Evolutionary conservation across 1,140 invertebrate genomes (phyloP).

Genomic region (Lineus longissimus): DNA sequence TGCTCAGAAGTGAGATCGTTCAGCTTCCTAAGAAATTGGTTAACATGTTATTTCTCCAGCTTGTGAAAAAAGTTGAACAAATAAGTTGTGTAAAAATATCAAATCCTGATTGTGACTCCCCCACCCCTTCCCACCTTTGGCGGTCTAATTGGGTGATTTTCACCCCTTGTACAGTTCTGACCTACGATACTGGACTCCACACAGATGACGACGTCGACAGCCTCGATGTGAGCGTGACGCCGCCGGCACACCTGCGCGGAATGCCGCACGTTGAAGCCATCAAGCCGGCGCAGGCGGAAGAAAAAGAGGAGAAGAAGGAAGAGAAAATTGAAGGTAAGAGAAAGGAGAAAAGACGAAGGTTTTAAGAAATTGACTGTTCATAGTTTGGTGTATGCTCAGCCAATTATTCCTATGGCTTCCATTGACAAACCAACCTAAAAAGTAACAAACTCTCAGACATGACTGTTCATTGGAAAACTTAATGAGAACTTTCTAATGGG

Average conservation of each 20-base stretch:
- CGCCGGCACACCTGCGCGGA: conserved; percentile 60
- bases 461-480: too few relatives aligned
- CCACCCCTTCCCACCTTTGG: too few relatives aligned
- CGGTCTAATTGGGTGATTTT: too few relatives aligned
- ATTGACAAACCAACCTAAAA: background rate
- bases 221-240: conserved; percentile 59
- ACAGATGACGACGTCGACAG: conserved; percentile 89
- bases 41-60: too few relatives aligned
- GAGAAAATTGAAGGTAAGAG: conserved; percentile 56
- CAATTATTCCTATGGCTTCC: background rate
- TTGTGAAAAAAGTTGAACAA: too few relatives aligned
- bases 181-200: conserved; percentile 77
- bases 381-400: background rate
- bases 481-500: too few relatives aligned
- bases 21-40: too few relatives aligned
- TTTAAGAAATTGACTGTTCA: background rate
- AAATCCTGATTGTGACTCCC: too few relatives aligned
- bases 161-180: conserved; percentile 33
- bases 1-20: too few relatives aligned
- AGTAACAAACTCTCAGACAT: too few relatives aligned
- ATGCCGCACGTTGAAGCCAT: conserved; percentile 94
- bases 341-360: conserved; percentile 28
- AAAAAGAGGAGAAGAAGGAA: conserved; percentile 53
- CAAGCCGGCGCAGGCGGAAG: conserved; percentile 77
- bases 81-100: too few relatives aligned